phyloP scores from a whole-genome alignment of 2,797 vertebrate species.

The Pseudocheirus occidentalis region DNA sequence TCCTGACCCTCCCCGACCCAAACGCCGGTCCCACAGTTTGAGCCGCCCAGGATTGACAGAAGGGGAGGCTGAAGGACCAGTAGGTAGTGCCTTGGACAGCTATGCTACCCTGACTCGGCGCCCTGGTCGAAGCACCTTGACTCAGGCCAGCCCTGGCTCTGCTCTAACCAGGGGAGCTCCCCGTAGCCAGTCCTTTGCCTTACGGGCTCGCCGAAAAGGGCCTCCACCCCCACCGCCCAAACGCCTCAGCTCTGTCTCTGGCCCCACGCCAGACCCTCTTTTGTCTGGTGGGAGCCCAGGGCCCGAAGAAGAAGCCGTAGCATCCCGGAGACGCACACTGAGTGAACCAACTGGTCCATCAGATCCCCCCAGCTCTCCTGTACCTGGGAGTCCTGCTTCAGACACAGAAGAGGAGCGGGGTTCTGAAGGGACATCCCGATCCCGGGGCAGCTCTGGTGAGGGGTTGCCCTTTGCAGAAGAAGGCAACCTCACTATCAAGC shows the following conservation, averaged over 20 bases:
- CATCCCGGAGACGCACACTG: conserved; percentile 86
- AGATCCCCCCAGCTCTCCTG: conserved; percentile 28
- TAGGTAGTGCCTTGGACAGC: conserved; percentile 86
- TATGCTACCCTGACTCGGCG: conserved; percentile 93
- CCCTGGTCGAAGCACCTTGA: conserved; percentile 87
- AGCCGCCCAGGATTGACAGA: conserved; percentile 92
- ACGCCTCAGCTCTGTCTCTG: conserved; percentile 93
- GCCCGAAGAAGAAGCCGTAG: conserved; percentile 8
- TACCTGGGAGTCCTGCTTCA: conserved; percentile 60
- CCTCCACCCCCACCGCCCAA: conserved; percentile 93
- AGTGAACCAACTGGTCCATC: conserved; percentile 86
- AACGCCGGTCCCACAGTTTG: conserved; percentile 90
- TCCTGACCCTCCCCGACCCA: conserved; percentile 79
- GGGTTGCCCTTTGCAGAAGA: conserved; percentile 95
- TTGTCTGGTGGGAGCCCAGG: conserved; percentile 57
- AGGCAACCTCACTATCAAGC: conserved; percentile 96
- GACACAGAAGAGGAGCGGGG: conserved; percentile 87
- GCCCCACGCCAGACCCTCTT: conserved; percentile 56
- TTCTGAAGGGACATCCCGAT: conserved; percentile 75
- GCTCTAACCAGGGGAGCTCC: conserved; percentile 85
- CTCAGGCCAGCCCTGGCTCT: conserved; percentile 68
- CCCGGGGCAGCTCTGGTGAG: conserved; percentile 87
- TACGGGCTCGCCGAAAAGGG: conserved; percentile 92
- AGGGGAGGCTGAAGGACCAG: conserved; percentile 88
- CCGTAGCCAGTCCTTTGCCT: conserved; percentile 94